phyloP scores from a whole-genome alignment of 2,888 invertebrate species.

The Toxonevra muliebris region DNA sequence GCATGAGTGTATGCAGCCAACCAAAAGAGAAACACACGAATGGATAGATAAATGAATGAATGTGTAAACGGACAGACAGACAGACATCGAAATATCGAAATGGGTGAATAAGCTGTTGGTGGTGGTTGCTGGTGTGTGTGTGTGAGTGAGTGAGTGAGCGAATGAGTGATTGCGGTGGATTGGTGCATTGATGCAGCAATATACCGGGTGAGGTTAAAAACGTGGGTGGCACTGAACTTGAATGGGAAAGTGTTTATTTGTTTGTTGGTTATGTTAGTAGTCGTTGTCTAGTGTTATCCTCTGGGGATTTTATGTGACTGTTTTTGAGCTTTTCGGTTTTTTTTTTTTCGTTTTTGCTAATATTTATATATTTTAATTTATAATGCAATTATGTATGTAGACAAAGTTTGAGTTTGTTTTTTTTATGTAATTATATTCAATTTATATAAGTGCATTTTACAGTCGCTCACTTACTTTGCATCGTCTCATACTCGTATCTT shows the following conservation, averaged over 20 bases:
- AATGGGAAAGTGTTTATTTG: not conserved
- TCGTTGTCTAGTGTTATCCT: not conserved
- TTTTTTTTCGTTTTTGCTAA: not conserved
- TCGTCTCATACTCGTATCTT: no score
- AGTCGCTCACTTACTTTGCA: no score
- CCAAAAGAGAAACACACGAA: no score
- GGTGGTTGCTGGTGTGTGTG: conserved; percentile 2
- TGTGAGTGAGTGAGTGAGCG: not conserved
- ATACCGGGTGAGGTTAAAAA: not conserved
- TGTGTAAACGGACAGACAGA: not conserved
- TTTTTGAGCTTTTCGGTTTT: not conserved
- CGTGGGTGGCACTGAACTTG: conserved; percentile 1
- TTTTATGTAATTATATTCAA: conserved; percentile 13
- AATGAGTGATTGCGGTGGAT: not conserved
- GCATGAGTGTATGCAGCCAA: no score
- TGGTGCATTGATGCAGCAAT: not conserved
- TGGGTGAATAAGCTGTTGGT: conserved; percentile 18
- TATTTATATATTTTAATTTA: conserved; percentile 18
- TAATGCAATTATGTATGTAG: conserved; percentile 15
- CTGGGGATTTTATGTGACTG: not conserved
- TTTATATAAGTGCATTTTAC: not conserved
- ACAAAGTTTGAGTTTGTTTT: not conserved
- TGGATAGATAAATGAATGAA: not conserved
- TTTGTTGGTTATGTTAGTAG: not conserved
- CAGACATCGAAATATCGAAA: not conserved